phyloP scores from a whole-genome alignment of 2,888 invertebrate genomes.

The Eilema depressum region DNA sequence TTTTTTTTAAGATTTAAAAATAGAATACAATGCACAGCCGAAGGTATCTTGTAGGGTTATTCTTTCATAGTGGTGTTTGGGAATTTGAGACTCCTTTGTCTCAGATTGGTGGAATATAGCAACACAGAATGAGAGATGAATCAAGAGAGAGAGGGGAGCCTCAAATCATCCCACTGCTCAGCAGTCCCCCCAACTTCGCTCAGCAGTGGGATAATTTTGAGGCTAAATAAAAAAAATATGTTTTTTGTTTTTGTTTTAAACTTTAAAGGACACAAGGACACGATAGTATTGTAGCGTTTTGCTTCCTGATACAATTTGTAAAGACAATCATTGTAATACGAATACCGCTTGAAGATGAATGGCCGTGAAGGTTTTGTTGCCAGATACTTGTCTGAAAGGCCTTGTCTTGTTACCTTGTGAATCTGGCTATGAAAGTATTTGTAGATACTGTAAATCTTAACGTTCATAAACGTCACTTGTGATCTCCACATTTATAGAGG shows the following conservation, averaged over 20 bases:
- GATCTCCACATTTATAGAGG: not conserved
- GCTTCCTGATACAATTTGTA: not conserved
- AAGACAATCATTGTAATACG: not conserved
- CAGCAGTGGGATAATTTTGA: too few relatives aligned
- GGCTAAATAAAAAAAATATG: too few relatives aligned
- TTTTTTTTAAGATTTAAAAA: slow-evolving; percentile 37
- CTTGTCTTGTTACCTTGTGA: slow-evolving; percentile 1
- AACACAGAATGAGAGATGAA: too few relatives aligned
- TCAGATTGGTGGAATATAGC: too few relatives aligned
- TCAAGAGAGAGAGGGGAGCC: too few relatives aligned
- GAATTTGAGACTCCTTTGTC: too few relatives aligned
- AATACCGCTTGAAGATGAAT: not conserved
- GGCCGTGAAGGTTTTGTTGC: slow-evolving; percentile 3
- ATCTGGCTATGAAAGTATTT: not conserved
- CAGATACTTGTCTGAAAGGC: not conserved
- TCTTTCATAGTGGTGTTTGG: not conserved
- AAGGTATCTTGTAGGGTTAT: not conserved
- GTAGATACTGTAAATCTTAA: slow-evolving; percentile 4
- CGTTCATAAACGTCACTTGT: not conserved
- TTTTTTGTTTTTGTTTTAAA: too few relatives aligned
- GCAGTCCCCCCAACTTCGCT: too few relatives aligned
- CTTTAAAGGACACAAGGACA: too few relatives aligned
- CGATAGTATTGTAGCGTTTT: too few relatives aligned
- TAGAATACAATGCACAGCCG: not conserved
- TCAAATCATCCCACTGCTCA: too few relatives aligned